Percentiles rank a stretch among this genome's conserved stretches.
Evolutionary conservation across 1,140 invertebrate genomes (phyloP).

Genomic region (Microplitis demolitor): DNA sequence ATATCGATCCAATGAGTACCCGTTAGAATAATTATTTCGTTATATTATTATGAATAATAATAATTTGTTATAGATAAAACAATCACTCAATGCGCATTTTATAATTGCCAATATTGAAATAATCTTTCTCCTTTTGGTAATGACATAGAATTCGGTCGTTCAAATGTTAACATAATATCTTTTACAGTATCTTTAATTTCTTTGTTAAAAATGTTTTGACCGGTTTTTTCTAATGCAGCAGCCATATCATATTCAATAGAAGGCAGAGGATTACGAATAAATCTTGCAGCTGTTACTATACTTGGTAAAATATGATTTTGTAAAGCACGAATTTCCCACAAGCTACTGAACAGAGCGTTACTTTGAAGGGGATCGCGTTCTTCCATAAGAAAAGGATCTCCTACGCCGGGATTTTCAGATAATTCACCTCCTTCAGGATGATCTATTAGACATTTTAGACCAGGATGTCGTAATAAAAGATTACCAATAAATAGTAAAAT

Average conservation of each 20-base stretch:
- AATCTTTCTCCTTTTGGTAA: slow-evolving; percentile 61
- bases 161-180: slow-evolving; percentile 68
- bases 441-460: slow-evolving; percentile 78
- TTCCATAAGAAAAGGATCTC: slow-evolving; percentile 83
- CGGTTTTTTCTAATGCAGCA: slow-evolving; percentile 65
- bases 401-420: slow-evolving; percentile 39
- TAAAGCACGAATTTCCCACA: slow-evolving; percentile 88
- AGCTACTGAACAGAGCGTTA: slow-evolving; percentile 81
- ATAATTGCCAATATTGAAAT: slow-evolving; percentile 63
- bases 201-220: slow-evolving; percentile 67
- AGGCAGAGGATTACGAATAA: slow-evolving; percentile 71
- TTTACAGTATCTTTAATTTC: slow-evolving; percentile 68
- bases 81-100: slow-evolving; percentile 37
- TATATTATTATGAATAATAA: neutral
- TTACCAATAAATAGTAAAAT: slow-evolving; percentile 87
- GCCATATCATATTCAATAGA: slow-evolving; percentile 71
- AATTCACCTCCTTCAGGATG: slow-evolving; percentile 56
- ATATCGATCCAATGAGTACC: slow-evolving; percentile 3
- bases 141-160: slow-evolving; percentile 62
- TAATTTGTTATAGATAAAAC: neutral
- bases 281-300: slow-evolving; percentile 71
- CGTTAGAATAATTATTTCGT: neutral
- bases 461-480: slow-evolving; percentile 84
- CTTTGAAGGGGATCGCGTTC: slow-evolving; percentile 80
- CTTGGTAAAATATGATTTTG: slow-evolving; percentile 78